Evolutionary conservation across 92 coral and sea anemone genomes (phyloP), one percentile per base, ranked within the genome.

Genomic region (Paramuricea clavata): DNA sequence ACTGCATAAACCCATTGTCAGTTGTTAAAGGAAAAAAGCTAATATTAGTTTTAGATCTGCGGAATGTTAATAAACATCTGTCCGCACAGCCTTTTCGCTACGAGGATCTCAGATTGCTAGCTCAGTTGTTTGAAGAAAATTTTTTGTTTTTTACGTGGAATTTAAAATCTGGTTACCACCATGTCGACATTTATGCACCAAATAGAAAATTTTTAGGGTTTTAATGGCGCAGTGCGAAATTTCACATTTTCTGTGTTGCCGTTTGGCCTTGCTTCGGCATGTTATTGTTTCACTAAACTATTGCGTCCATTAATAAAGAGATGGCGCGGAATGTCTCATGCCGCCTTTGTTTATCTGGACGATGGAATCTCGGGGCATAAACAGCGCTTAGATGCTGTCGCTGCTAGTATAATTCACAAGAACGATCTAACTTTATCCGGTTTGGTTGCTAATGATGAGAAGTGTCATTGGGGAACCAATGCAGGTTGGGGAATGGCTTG

Each of bases 141-240:
- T 90, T 74, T 28, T 87, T 17, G 69, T 87, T 87, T 81, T 87
- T 87, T 39, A 80, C 56, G 0, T 85, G 81, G 50, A 87, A 86
- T 43, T 49, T 90, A 1, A 87, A 90, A 50, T 75, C 87, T 50
- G 91, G 88, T 3, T 90, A 90, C 26, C 88, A 87, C 76, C 88
- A 76, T 25, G 78, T 86, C 15, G 85, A 83, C 64, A 87, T 90
- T 31, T 64, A 32, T 19, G 64, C 76, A 23, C 74, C 74, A n/a
- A 86, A 82, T 41, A 83, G 83, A 68, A 68, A 82, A 31, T 78
- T 90, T 68, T 49, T 87, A 7, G 93, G 91, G 23, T 87, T 90
- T 77, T 74, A 81, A 12, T 87, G 93, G 88, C 1, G 27, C 41
- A 27, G 64, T 21, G 13, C 57, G 75, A 33, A 82, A 81, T 78